Conservation (phyloP, 2,888 invertebrate species). For the Eristalis tenax region DNA sequence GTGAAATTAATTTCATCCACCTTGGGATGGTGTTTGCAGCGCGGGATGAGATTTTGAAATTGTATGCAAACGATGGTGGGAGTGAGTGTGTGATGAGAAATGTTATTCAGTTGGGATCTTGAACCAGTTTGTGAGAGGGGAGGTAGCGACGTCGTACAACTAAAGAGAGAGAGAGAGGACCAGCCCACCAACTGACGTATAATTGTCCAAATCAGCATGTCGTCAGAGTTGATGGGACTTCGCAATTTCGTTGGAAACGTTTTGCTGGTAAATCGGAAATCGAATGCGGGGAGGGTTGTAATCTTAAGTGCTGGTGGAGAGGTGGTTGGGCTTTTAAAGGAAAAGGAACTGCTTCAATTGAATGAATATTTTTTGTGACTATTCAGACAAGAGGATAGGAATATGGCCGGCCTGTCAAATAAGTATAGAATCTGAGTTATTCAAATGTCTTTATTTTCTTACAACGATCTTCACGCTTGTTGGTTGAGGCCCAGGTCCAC, state of each 20-base stretch:
- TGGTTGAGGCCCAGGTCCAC: no score
- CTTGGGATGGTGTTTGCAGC: conserved; percentile 15
- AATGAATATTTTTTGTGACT: no score
- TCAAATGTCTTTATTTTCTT: no score
- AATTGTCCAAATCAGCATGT: conserved; percentile 21
- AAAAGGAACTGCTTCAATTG: no score
- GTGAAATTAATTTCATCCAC: conserved; percentile 42
- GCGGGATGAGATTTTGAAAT: conserved; percentile 18
- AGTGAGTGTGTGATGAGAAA: conserved; percentile 1
- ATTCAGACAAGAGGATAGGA: no score
- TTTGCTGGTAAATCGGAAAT: neutral
- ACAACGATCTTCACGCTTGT: no score
- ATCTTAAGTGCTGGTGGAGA: conserved; percentile 1
- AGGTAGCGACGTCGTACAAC: neutral
- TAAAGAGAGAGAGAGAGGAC: neutral
- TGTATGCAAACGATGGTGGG: conserved; percentile 40
- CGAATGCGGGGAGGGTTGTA: neutral
- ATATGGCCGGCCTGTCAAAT: no score
- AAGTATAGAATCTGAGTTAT: no score
- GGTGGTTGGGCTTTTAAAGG: no score
- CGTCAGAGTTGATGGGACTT: neutral
- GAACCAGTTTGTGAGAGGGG: no score
- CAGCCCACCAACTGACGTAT: neutral
- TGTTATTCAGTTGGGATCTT: neutral
- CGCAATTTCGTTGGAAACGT: neutral